phyloP scores from a whole-genome alignment of 2,888 invertebrate genomes.

The Cerceris rybyensis region DNA sequence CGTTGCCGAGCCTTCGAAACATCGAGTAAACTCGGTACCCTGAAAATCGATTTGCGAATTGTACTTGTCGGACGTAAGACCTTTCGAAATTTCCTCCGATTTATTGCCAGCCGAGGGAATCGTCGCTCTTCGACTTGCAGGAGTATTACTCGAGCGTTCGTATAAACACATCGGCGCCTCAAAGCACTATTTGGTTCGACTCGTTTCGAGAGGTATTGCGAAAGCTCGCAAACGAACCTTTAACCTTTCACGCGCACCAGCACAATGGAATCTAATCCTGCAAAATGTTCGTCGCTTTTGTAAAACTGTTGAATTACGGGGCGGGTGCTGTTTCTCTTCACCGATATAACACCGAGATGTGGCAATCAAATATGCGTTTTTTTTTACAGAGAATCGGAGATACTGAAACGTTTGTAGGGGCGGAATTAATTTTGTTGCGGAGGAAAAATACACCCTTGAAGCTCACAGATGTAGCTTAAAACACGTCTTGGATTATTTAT shows the following conservation, averaged over 20 bases:
- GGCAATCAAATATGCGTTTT: neutral
- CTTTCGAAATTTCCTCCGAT: slow-evolving; percentile 19
- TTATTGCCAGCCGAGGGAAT: slow-evolving; percentile 13
- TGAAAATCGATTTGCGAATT: too few relatives aligned
- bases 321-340: slow-evolving; percentile 19
- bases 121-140: neutral
- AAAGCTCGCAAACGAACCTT: slow-evolving; percentile 30
- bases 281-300: slow-evolving; percentile 29
- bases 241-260: slow-evolving; percentile 9
- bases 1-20: too few relatives aligned
- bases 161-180: slow-evolving; percentile 29
- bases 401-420: slow-evolving; percentile 2
- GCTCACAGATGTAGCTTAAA: too few relatives aligned
- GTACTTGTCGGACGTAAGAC: too few relatives aligned
- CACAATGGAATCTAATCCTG: slow-evolving; percentile 22
- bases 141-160: slow-evolving; percentile 30
- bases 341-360: neutral
- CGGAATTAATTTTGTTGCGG: slow-evolving; percentile 29
- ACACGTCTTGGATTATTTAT: too few relatives aligned
- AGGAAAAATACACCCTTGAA: too few relatives aligned
- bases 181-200: slow-evolving; percentile 31
- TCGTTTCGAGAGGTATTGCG: slow-evolving; percentile 33
- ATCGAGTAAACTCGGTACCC: too few relatives aligned
- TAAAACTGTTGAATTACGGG: slow-evolving; percentile 42
- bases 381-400: neutral